phyloP scores from a whole-genome alignment of 2,113 vertebrate species.

The Protobothrops mucrosquamatus region DNA sequence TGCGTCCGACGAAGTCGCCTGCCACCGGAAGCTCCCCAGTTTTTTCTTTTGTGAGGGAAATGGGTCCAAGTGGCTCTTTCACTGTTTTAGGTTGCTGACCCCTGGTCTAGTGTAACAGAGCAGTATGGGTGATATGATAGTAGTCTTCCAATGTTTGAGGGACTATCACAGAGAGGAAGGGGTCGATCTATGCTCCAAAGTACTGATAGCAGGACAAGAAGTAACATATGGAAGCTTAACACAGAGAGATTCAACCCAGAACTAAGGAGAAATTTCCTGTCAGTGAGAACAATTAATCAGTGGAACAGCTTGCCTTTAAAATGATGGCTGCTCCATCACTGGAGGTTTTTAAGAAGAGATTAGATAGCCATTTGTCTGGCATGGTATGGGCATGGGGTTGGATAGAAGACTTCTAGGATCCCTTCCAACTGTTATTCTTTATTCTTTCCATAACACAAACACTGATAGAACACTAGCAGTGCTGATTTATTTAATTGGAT shows the following conservation, averaged over 20 bases:
- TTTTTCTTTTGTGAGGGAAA: too few species aligned
- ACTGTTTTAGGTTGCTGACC: too few species aligned
- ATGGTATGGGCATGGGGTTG: neutral
- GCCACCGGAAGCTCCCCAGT: too few species aligned
- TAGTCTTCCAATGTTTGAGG: neutral
- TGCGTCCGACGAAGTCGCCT: too few species aligned
- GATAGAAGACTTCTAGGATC: neutral
- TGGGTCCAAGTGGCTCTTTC: too few species aligned
- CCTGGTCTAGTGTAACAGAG: too few species aligned
- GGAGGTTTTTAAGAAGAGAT: neutral
- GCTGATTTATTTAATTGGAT: neutral
- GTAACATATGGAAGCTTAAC: neutral
- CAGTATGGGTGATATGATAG: neutral
- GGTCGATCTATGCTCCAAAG: neutral
- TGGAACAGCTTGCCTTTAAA: neutral
- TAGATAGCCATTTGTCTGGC: neutral
- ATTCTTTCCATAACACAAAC: neutral
- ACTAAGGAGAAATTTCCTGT: neutral
- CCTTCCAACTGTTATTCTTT: neutral
- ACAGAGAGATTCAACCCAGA: neutral
- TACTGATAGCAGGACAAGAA: neutral
- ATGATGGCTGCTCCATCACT: neutral
- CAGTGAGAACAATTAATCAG: neutral
- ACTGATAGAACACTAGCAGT: neutral
- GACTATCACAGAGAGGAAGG: neutral